Evolutionary conservation across 1,140 invertebrate genomes (phyloP).

Genomic region (Aphidius gifuensis): DNA sequence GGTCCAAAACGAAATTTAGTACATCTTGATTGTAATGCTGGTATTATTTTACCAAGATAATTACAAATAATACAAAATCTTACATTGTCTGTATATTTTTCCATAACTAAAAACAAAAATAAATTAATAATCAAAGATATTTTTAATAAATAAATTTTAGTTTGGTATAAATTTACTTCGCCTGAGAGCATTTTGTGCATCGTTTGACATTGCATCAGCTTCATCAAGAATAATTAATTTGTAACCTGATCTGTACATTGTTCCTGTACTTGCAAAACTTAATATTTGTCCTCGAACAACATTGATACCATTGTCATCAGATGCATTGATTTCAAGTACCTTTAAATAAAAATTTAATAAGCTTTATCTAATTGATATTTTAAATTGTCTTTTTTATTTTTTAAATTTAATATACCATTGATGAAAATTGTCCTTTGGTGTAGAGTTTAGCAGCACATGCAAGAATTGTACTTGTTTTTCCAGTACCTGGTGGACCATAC

Average conservation of each 20-base stretch:
- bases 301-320: conserved; percentile 97
- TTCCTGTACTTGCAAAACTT: conserved; percentile 97
- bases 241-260: conserved; percentile 89
- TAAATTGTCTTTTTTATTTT: too few species aligned
- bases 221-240: conserved; percentile 99
- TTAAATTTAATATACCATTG: conserved; percentile 66
- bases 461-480: conserved; percentile 97
- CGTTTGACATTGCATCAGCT: conserved; percentile 99
- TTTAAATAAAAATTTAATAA: conserved; percentile 35
- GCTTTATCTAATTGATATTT: neutral
- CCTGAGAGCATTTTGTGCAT: conserved; percentile 97
- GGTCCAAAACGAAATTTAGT: conserved; percentile 97
- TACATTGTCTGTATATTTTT: conserved; percentile 98
- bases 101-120: conserved; percentile 74
- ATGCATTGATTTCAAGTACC: conserved; percentile 95
- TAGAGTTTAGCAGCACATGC: conserved; percentile 95
- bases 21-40: conserved; percentile 95
- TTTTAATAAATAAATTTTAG: neutral
- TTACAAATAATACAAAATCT: conserved; percentile 99
- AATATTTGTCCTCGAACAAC: conserved; percentile 94
- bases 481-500: conserved; percentile 98
- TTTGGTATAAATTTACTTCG: conserved; percentile 68
- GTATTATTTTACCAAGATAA: conserved; percentile 97
- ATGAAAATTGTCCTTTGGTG: conserved; percentile 78
- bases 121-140: neutral